A percentile compares a stretch with the other conserved stretches of the same genome.
These are phyloP conservation scores for Noctua janthe DNA, from an alignment of 2,888 invertebrate genomes.

Conservation along the genomic window DNA sequence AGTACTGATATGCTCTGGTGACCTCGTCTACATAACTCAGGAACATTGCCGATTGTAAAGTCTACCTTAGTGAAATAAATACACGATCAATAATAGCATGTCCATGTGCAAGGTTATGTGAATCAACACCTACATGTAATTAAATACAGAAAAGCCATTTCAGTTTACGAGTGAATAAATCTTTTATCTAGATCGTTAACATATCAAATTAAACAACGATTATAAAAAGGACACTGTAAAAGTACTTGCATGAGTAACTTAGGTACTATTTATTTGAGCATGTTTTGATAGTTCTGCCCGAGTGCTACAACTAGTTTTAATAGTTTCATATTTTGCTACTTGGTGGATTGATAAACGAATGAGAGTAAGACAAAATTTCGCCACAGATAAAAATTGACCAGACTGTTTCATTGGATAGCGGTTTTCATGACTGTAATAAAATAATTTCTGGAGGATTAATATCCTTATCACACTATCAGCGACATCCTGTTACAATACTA, in stretches of 20 bases:
- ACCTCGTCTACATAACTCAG: background rate
- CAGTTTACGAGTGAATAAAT: constrained; percentile 10
- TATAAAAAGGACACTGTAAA: constrained; percentile 21
- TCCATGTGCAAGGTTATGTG: constrained; percentile 6
- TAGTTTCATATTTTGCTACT: constrained; percentile 24
- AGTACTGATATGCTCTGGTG: constrained; percentile 4
- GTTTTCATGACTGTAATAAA: background rate
- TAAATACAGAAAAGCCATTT: constrained; percentile 23
- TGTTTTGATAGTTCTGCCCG: constrained; percentile 29
- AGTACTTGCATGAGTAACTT: constrained; percentile 30
- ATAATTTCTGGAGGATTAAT: background rate
- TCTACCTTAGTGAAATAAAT: background rate
- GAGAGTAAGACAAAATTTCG: background rate
- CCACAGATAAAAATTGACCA: background rate
- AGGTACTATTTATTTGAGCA: constrained; percentile 50
- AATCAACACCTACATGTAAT: background rate
- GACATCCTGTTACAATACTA: background rate
- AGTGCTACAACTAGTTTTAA: constrained; percentile 12
- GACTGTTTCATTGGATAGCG: background rate
- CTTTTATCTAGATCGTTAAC: constrained; percentile 7
- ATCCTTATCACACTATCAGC: background rate
- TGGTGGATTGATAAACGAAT: constrained; percentile 16
- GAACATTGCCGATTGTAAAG: constrained; percentile 7
- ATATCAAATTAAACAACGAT: constrained; percentile 37
- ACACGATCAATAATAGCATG: background rate